These are phyloP conservation scores for Carettochelys insculpta DNA, from an alignment of 2,113 vertebrate genomes.

Conservation along the genomic window DNA sequence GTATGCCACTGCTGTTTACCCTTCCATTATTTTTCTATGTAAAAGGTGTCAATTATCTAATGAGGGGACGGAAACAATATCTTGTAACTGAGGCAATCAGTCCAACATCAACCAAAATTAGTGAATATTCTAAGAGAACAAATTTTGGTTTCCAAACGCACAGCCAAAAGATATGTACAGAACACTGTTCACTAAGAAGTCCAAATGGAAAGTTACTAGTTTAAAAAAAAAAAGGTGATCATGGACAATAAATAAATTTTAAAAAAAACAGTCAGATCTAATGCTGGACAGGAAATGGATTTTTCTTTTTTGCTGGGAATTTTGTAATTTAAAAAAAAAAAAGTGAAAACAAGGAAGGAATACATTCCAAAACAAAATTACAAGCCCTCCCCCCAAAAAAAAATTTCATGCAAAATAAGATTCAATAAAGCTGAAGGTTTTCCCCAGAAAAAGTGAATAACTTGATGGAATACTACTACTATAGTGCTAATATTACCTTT, in stretches of 20 bases:
- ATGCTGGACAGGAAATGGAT: neutral
- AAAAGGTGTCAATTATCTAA: constrained; percentile 13
- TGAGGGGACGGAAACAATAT: constrained; percentile 3
- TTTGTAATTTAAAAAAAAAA: neutral
- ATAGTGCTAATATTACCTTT: neutral
- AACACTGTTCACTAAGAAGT: neutral
- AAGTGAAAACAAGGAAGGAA: neutral
- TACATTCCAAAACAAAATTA: neutral
- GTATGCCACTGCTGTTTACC: neutral
- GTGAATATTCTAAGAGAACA: neutral
- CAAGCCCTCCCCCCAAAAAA: neutral
- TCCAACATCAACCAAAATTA: neutral
- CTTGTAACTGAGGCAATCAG: neutral
- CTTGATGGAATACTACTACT: neutral
- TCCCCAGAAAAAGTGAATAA: neutral
- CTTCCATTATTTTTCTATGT: neutral
- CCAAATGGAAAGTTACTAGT: neutral
- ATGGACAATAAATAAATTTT: neutral
- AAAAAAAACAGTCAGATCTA: neutral
- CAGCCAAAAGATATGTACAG: neutral
- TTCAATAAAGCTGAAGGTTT: neutral
- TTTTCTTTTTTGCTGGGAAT: neutral
- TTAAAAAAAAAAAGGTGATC: neutral
- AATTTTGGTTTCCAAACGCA: neutral
- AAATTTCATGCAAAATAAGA: neutral